Evolutionary conservation across 2,113 vertebrate genomes (phyloP).

Genomic region (Antechinus stuartii): DNA sequence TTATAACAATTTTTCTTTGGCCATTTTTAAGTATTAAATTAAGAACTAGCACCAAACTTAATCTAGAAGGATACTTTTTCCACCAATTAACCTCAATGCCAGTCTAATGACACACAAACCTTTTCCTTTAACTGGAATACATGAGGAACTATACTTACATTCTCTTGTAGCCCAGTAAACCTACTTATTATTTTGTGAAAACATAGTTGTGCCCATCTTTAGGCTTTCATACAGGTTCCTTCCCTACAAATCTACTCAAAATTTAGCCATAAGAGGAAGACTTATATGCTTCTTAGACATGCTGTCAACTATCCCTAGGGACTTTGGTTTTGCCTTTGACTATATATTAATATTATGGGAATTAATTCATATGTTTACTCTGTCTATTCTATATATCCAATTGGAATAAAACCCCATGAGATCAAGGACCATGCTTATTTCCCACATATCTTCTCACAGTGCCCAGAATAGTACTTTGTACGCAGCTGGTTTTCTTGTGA

Average conservation of each 20-base stretch:
- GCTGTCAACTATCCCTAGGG: neutral
- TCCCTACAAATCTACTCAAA: neutral
- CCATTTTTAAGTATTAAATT: neutral
- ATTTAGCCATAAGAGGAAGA: neutral
- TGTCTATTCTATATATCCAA: neutral
- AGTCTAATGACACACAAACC: neutral
- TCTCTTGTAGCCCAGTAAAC: neutral
- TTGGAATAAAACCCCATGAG: neutral
- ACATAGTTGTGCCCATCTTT: neutral
- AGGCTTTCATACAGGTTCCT: neutral
- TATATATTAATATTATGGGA: neutral
- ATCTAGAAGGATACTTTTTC: neutral
- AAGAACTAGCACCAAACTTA: neutral
- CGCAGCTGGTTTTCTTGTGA: neutral
- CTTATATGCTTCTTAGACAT: neutral
- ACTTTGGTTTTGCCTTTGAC: neutral
- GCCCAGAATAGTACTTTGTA: neutral
- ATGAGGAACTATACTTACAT: neutral
- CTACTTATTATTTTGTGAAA: neutral
- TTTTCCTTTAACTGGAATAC: neutral
- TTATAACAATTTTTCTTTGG: neutral
- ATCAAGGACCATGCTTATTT: neutral
- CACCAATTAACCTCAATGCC: neutral
- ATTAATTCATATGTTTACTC: neutral
- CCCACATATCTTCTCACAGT: neutral